phyloP scores from a whole-genome alignment of 1,140 invertebrate genomes.

The Drepana arcuata region DNA sequence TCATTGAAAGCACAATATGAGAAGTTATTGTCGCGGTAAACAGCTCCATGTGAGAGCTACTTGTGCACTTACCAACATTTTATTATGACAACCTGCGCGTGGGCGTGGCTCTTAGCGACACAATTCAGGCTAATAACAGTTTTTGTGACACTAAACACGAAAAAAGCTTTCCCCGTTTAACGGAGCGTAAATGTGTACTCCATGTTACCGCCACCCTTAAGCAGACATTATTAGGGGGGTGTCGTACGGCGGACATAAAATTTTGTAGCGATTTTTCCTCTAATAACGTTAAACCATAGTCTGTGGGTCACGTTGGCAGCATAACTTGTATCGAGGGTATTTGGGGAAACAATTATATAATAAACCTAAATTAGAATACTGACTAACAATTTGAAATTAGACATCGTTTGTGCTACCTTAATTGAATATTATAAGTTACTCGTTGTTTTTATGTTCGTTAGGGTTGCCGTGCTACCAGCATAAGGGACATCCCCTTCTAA shows the following conservation, averaged over 20 bases:
- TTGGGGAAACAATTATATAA: constrained; percentile 9
- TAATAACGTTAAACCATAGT: constrained; percentile 46
- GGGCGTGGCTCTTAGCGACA: constrained; percentile 25
- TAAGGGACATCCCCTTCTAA: no score
- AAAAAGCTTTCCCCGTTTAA: constrained; percentile 71
- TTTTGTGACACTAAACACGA: constrained; percentile 70
- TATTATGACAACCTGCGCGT: background rate
- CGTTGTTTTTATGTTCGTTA: no score
- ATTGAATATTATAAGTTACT: no score
- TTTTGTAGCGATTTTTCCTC: constrained; percentile 66
- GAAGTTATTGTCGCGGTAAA: no score
- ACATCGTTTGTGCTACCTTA: no score
- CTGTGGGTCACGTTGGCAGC: constrained; percentile 44
- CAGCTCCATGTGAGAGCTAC: no score
- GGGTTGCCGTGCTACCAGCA: no score
- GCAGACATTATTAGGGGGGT: constrained; percentile 67
- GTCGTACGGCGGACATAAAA: constrained; percentile 56
- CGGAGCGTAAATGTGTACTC: constrained; percentile 68
- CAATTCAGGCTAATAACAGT: constrained; percentile 68
- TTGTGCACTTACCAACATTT: no score
- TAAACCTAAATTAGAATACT: constrained; percentile 1
- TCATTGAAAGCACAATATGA: no score
- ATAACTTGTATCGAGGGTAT: constrained; percentile 14
- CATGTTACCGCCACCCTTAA: constrained; percentile 65
- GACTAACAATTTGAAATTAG: no score